A percentile compares a stretch with the other conserved stretches of the same genome.
phyloP scores from a whole-genome alignment of 2,113 vertebrate genomes.

The Hypanus sabinus region DNA sequence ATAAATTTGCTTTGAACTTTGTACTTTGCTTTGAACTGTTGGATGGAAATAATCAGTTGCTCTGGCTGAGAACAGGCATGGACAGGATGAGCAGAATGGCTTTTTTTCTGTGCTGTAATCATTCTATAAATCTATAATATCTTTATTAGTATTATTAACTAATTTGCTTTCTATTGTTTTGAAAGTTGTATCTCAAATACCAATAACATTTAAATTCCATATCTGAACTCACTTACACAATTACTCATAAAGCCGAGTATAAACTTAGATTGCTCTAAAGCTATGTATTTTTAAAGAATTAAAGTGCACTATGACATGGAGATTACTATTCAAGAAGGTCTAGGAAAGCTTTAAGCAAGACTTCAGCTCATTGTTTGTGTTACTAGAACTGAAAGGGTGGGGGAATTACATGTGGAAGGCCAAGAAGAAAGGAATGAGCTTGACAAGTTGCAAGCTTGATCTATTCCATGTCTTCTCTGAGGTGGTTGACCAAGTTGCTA shows the following conservation, averaged over 20 bases:
- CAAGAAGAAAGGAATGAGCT: background rate
- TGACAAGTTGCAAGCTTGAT: background rate
- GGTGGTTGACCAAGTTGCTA: background rate
- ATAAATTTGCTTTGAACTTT: too few relatives aligned
- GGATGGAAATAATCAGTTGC: too few relatives aligned
- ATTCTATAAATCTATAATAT: background rate
- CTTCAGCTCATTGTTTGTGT: background rate
- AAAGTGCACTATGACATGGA: background rate
- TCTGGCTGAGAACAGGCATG: too few relatives aligned
- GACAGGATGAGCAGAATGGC: too few relatives aligned
- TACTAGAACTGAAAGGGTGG: background rate
- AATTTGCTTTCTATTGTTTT: background rate
- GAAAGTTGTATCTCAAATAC: background rate
- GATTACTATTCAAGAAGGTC: background rate
- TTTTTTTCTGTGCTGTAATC: too few relatives aligned
- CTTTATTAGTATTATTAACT: background rate
- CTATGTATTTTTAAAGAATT: background rate
- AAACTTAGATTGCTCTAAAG: background rate
- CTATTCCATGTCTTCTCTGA: background rate
- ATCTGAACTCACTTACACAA: background rate
- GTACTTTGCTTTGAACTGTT: too few relatives aligned
- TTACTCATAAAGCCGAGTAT: background rate
- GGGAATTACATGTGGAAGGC: background rate
- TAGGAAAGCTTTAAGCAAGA: background rate
- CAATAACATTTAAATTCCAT: background rate